These are phyloP conservation scores for Athene noctua DNA, from an alignment of 2,113 vertebrate genomes.

Conservation along the genomic window DNA sequence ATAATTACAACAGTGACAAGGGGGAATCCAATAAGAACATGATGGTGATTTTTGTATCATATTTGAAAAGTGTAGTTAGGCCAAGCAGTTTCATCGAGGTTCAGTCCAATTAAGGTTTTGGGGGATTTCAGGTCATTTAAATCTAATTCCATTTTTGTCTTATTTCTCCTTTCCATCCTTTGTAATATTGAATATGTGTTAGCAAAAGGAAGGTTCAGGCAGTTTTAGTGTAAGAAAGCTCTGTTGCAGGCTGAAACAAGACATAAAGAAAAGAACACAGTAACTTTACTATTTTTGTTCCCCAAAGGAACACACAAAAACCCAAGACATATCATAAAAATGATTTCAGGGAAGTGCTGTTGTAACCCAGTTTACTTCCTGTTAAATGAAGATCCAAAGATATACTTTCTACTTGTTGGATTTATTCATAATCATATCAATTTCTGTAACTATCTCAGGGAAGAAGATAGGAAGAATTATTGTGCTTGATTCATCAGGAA, in stretches of 20 bases:
- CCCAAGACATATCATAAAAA: background rate
- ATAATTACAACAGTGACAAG: background rate
- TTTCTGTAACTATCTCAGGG: background rate
- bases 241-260: background rate
- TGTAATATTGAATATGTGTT: background rate
- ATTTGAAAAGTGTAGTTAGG: background rate
- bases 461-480: background rate
- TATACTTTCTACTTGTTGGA: background rate
- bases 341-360: background rate
- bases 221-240: background rate
- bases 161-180: background rate
- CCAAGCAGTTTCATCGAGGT: background rate
- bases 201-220: background rate
- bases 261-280: background rate
- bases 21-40: accelerated
- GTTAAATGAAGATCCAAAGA: background rate
- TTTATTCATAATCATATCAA: background rate
- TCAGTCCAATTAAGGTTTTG: background rate
- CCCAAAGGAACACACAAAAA: background rate
- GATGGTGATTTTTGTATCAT: background rate
- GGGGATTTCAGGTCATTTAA: background rate
- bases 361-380: background rate
- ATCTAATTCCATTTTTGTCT: background rate
- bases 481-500: background rate
- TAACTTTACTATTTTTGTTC: background rate